Evolutionary conservation across 2,888 invertebrate species (phyloP).

Genomic region (Drosophila demipolita): DNA sequence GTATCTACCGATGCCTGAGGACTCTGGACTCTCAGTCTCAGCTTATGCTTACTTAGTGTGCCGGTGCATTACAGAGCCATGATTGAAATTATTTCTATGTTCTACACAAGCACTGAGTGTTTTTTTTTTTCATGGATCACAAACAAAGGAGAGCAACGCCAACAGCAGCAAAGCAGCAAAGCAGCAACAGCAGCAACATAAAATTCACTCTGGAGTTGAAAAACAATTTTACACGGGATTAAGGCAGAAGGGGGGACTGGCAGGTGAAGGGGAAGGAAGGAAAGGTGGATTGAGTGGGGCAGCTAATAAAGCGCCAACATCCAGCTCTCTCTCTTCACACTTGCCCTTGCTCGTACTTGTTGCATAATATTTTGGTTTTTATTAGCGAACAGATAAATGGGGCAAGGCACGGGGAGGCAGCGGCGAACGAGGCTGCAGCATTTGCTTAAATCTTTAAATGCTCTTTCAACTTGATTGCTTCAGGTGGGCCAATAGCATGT

Average conservation of each 20-base stretch:
- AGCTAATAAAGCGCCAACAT: conserved; percentile 74
- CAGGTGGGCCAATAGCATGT: conserved; percentile 60
- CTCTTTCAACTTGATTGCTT: conserved; percentile 73
- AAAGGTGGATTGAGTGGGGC: conserved; percentile 49
- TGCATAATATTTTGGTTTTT: conserved; percentile 77
- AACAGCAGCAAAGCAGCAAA: conserved; percentile 3
- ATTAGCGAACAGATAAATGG: conserved; percentile 53
- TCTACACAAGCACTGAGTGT: conserved; percentile 22
- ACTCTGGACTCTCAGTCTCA: conserved; percentile 7
- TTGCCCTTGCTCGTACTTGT: conserved; percentile 72
- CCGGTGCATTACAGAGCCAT: conserved; percentile 58
- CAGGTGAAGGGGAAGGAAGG: not conserved
- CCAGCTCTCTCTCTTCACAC: conserved; percentile 46
- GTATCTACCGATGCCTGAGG: conserved; percentile 18
- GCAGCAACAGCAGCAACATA: conserved; percentile 33
- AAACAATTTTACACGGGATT: conserved; percentile 75
- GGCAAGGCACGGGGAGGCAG: conserved; percentile 10
- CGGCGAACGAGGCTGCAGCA: conserved; percentile 5
- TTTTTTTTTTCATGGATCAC: conserved; percentile 19
- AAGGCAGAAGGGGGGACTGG: conserved; percentile 29
- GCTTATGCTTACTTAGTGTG: conserved; percentile 45
- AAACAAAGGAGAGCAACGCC: conserved; percentile 45
- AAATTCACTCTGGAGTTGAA: conserved; percentile 63
- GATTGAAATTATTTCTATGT: conserved; percentile 78
- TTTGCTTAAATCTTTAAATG: conserved; percentile 56